Evolutionary conservation across 1,140 invertebrate species (phyloP), one percentile per base, ranked within the genome.

Genomic region (Stegodyphus dumicola): DNA sequence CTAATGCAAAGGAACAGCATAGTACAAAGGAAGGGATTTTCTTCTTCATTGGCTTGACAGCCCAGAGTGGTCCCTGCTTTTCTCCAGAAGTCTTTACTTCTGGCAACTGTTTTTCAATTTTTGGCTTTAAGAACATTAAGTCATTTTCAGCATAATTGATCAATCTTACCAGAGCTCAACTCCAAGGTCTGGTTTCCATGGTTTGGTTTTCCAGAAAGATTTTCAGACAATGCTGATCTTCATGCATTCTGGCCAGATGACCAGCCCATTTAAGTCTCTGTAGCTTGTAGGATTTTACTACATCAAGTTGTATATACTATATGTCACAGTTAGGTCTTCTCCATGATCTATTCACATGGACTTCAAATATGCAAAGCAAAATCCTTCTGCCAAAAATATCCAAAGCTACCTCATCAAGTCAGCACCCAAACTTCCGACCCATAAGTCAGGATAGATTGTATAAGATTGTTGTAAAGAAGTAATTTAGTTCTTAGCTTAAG

Each of bases 261-360:
- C 67, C 67, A 7, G 67, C 67, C 67, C 67, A 70, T 70, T 70
- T 70, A 7, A 70, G 18, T 70, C 67, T 70, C 33, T 70, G 67
- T 33, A 49, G 18, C 48, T 7, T 49, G 7, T 33, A 33, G 18
- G 7, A 70, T 48, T 70, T 70, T 6, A 70, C 67, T 18, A 70
- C 33, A 18, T 70, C 33, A 33, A 13, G 67, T 70, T 70, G 6
- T 70, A 10, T 70, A 70, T 17, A 70, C 7, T 7, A 7, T 70
- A 33, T 49, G 33, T 33, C 11, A 18, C 48, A 33, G 18, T n/a
- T 56, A 33, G 18, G 7, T 49, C 48, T 9, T 70, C 67, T 18
- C 11, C 17, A 70, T 48, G 18, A 17, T 18, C 18, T 49, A 49
- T 18, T 7, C 18, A 17, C 9, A 70, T 10, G 5, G 17, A 5